Evolutionary conservation across 2,888 invertebrate species (phyloP).

Genomic region (Diarsia mendica): DNA sequence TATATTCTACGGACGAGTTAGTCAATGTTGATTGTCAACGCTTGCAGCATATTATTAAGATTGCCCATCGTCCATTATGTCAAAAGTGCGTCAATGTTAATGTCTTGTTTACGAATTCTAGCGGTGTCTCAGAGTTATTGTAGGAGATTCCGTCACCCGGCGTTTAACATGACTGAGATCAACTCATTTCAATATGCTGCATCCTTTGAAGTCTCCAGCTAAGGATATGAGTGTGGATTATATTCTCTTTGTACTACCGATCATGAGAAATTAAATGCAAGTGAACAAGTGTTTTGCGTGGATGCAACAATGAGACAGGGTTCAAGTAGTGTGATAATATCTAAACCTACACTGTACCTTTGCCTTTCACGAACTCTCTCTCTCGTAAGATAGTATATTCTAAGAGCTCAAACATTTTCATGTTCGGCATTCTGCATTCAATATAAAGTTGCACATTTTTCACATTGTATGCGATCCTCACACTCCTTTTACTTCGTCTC

Average conservation of each 20-base stretch:
- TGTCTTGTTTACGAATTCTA: slow-evolving; percentile 42
- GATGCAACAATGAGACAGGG: background rate
- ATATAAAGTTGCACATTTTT: background rate
- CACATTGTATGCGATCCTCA: background rate
- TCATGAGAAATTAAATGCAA: background rate
- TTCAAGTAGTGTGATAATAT: background rate
- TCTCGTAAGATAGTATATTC: background rate
- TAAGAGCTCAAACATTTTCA: background rate
- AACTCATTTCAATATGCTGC: slow-evolving; percentile 34
- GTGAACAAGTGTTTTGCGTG: background rate
- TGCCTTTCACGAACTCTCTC: background rate
- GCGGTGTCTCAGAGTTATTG: slow-evolving; percentile 38
- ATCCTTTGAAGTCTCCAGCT: slow-evolving; percentile 19
- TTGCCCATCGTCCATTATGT: slow-evolving; percentile 18
- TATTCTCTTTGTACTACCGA: slow-evolving; percentile 8
- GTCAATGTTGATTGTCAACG: slow-evolving; percentile 15
- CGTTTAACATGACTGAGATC: slow-evolving; percentile 23
- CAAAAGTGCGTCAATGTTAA: slow-evolving; percentile 53
- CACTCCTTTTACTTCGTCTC: background rate
- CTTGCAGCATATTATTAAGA: slow-evolving; percentile 20
- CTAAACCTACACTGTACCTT: background rate
- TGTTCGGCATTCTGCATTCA: background rate
- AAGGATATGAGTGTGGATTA: slow-evolving; percentile 8
- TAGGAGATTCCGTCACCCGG: slow-evolving; percentile 42
- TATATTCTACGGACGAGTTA: background rate